Percentiles rank a stretch among this genome's conserved stretches.
These are phyloP conservation scores for Pitta sordida DNA, from an alignment of 2,113 vertebrate species.

Conservation along the genomic window DNA sequence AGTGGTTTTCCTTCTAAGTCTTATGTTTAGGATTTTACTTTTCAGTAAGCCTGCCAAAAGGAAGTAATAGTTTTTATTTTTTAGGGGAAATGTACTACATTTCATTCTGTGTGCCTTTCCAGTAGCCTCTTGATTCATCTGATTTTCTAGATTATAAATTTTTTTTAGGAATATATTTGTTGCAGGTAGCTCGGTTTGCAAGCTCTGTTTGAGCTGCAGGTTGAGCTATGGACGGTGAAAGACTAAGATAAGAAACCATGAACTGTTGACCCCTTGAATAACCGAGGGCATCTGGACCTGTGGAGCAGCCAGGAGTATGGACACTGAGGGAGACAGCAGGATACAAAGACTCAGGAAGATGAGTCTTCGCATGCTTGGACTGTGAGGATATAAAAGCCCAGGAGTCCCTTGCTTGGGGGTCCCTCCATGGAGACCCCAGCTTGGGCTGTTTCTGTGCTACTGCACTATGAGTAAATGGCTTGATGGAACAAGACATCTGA, in stretches of 20 bases:
- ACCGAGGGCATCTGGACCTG: not conserved
- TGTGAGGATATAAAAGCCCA: not conserved
- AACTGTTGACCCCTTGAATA: not conserved
- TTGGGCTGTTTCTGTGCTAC: not conserved
- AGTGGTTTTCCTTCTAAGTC: not conserved
- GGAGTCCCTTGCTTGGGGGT: not conserved
- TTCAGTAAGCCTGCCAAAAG: not conserved
- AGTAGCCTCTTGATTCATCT: not conserved
- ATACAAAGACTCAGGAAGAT: accelerated
- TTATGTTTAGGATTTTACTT: not conserved
- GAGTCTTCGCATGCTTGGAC: too few relatives aligned
- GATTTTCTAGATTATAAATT: not conserved
- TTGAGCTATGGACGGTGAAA: not conserved
- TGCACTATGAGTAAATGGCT: not conserved
- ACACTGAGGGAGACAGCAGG: not conserved
- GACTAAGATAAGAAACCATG: not conserved
- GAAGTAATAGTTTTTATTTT: not conserved
- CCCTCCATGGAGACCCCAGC: not conserved
- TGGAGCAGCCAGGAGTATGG: not conserved
- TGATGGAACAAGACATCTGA: not conserved
- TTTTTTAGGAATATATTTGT: not conserved
- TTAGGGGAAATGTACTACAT: not conserved
- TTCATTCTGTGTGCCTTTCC: not conserved
- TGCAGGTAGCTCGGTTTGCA: not conserved
- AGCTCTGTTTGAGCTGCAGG: not conserved